Percentiles rank a stretch among this genome's conserved stretches.
Evolutionary conservation across 2,888 invertebrate genomes (phyloP).

Genomic region (Diarsia mendica): DNA sequence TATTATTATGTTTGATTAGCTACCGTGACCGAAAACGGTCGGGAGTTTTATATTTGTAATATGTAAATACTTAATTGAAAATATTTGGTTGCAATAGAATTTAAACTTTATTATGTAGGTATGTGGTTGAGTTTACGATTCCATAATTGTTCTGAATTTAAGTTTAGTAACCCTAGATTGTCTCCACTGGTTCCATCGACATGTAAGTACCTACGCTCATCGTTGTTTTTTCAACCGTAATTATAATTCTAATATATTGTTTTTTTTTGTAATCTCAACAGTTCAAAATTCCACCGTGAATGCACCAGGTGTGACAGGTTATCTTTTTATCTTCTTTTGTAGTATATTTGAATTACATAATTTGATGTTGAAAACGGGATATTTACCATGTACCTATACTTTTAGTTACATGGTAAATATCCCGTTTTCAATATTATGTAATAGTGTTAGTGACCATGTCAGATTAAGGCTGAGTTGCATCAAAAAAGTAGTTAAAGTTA

Average conservation of each 20-base stretch:
- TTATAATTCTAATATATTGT: neutral
- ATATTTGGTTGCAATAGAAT: neutral
- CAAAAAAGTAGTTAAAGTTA: too few species aligned
- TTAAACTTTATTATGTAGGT: neutral
- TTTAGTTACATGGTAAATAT: too few species aligned
- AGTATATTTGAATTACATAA: slow-evolving; percentile 14
- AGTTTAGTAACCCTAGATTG: slow-evolving; percentile 6
- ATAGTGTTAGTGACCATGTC: too few species aligned
- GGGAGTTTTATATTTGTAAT: neutral
- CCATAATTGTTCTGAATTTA: neutral
- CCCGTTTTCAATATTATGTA: too few species aligned
- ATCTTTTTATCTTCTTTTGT: slow-evolving; percentile 37
- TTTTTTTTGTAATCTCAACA: slow-evolving; percentile 49
- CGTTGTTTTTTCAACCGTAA: neutral
- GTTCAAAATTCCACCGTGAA: slow-evolving; percentile 59
- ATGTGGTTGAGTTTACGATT: neutral
- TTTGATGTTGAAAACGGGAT: neutral
- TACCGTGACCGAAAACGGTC: too few species aligned
- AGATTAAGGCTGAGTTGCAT: too few species aligned
- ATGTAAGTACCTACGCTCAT: neutral
- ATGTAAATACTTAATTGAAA: neutral
- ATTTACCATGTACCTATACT: too few species aligned
- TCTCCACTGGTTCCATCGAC: neutral
- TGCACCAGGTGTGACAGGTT: slow-evolving; percentile 63
- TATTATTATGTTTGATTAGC: neutral